Base-by-base conservation (phyloP, 2,888 invertebrate genomes). In the Itoplectis maculator region DNA sequence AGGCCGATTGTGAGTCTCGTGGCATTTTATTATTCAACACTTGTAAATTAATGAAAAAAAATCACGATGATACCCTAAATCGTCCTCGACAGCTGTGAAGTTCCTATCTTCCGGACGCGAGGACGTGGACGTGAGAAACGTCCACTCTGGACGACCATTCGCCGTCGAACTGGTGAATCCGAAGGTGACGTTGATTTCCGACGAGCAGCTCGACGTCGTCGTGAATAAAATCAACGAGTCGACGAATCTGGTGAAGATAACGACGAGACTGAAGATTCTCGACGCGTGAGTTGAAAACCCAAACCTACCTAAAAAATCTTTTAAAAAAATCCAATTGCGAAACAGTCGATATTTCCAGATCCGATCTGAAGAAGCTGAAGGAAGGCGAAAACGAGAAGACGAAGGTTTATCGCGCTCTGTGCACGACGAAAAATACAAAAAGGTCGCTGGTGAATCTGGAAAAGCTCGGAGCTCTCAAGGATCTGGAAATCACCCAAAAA, bases 71-170 rank as follows among this genome's bases (percentile, higher is more conserved):
- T 5, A 29, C 29, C 29, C 29, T 3, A 2, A 29, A 29, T 29
- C 5, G 29, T 29, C 29, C 9, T 54, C n/a, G 49, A 37, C 90
- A 94, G 94, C 93, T 37, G 93, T 95, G n/a, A 96, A 96, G 90
- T 98, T 99, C 93, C 95, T 97, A 86, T 95, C 98, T 2, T 98
- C 99, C 72, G 99, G 99, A 0, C 94, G 99, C 49, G 99, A 99
- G 93, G 99, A 99, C 93, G 97, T 99, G 0, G 99, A 99, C 93
- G 99, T 99, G 0, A 94, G 98, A 79, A 99, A 98, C 93, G 93
- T 99, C 82, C 98, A 98, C 0, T 94, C 95, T 81, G 99, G 99
- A 0, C 94, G 99, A 8, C 99, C 99, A 0, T 99, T 99, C 94
- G 97, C 97, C 0, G 93, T 99, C 0, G 98, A 99, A 94, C 95